Evolutionary conservation across 2,113 vertebrate species (phyloP).

Genomic region (Phyllostomus hastatus): DNA sequence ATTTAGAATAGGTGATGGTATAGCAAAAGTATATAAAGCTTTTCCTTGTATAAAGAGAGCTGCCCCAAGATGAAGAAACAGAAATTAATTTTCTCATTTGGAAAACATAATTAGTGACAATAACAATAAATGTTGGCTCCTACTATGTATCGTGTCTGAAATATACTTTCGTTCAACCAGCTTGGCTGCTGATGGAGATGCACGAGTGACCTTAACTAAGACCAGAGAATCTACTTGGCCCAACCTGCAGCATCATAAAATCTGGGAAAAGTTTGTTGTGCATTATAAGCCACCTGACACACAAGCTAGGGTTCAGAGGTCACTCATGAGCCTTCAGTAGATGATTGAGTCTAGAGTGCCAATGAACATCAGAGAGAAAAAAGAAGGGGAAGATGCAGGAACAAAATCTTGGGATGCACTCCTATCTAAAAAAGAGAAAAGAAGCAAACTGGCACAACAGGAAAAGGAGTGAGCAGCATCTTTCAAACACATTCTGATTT

Average conservation of each 20-base stretch:
- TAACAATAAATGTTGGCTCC: background rate
- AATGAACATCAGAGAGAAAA: background rate
- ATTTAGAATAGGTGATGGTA: background rate
- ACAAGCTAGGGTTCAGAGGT: background rate
- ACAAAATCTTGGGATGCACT: background rate
- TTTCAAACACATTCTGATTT: background rate
- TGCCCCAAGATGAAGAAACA: background rate
- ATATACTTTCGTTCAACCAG: background rate
- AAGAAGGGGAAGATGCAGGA: background rate
- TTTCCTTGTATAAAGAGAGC: background rate
- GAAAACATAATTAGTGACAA: background rate
- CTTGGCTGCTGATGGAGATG: background rate
- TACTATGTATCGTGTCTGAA: background rate
- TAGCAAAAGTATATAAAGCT: background rate
- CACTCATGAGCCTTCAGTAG: background rate
- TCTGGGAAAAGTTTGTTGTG: background rate
- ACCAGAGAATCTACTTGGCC: background rate
- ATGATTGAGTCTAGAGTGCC: background rate
- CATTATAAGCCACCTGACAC: background rate
- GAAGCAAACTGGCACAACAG: background rate
- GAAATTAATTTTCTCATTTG: background rate
- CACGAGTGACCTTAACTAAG: background rate
- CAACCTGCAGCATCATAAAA: background rate
- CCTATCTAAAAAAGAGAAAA: background rate
- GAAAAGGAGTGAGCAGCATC: background rate